Evolutionary conservation across 1,140 invertebrate genomes (phyloP).

Genomic region (Drosophila erecta): DNA sequence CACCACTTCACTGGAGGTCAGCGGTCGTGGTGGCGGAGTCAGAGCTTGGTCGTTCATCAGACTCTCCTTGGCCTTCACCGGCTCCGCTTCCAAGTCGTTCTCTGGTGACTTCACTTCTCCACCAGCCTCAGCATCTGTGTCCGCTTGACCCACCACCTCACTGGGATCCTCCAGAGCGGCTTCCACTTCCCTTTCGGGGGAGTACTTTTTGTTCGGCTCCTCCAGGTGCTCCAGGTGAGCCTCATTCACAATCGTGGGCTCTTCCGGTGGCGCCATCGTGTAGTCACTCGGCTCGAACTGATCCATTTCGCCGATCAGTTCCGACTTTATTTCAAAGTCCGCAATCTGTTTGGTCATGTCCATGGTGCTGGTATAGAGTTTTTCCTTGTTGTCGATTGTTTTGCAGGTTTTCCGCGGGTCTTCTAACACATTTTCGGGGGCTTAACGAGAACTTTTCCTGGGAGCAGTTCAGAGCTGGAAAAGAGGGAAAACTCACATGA

Average conservation of each 20-base stretch:
- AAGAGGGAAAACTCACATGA: slow-evolving; percentile 10
- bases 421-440: slow-evolving; percentile 46
- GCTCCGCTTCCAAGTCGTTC: slow-evolving; percentile 13
- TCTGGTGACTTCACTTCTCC: slow-evolving; percentile 8
- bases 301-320: slow-evolving; percentile 25
- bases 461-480: slow-evolving; percentile 25
- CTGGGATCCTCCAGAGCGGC: background rate
- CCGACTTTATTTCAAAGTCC: slow-evolving; percentile 71
- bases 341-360: slow-evolving; percentile 83
- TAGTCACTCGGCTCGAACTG: slow-evolving; percentile 65
- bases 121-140: background rate
- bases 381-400: slow-evolving; percentile 17
- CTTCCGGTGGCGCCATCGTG: slow-evolving; percentile 47
- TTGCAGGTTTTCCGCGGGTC: slow-evolving; percentile 8
- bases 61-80: slow-evolving; percentile 27
- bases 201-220: slow-evolving; percentile 9
- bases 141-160: background rate
- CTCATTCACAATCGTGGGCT: slow-evolving; percentile 31
- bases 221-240: background rate
- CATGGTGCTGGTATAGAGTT: slow-evolving; percentile 46
- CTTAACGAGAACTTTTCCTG: slow-evolving; percentile 28
- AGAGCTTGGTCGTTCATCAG: slow-evolving; percentile 42
- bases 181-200: slow-evolving; percentile 18
- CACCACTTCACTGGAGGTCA: slow-evolving; percentile 80
- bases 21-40: slow-evolving; percentile 74